phyloP scores from a whole-genome alignment of 2,113 vertebrate species.

The Phocoena sinus region DNA sequence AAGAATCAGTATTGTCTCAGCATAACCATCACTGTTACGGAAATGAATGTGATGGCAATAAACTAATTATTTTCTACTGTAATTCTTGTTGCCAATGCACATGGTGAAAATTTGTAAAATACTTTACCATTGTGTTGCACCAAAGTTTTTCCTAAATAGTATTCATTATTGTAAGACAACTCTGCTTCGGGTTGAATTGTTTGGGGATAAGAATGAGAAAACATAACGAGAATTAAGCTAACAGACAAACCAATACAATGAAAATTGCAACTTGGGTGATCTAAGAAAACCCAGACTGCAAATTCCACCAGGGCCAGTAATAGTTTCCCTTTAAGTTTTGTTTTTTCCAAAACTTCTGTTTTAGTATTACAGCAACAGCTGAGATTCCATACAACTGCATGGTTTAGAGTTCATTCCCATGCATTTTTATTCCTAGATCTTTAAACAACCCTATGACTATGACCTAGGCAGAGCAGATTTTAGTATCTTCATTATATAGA shows the following conservation, averaged over 20 bases:
- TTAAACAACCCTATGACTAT: not conserved
- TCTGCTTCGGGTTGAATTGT: not conserved
- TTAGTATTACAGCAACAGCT: not conserved
- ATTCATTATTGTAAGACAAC: not conserved
- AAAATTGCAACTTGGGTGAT: not conserved
- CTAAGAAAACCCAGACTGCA: not conserved
- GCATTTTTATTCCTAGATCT: not conserved
- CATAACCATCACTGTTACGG: not conserved
- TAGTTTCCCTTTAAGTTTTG: not conserved
- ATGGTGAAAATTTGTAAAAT: not conserved
- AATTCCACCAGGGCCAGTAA: too few species aligned
- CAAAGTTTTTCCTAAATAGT: not conserved
- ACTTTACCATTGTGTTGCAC: not conserved
- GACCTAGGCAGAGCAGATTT: not conserved
- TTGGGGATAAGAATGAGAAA: not conserved
- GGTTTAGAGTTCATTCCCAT: not conserved
- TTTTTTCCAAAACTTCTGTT: not conserved
- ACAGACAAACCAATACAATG: not conserved
- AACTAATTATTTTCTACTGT: not conserved
- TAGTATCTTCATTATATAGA: not conserved
- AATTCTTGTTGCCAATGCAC: not conserved
- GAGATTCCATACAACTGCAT: not conserved
- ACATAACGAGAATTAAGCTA: not conserved
- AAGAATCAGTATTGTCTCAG: not conserved
- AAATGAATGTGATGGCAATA: not conserved